These are phyloP conservation scores for Dendroctonus ponderosae DNA, from an alignment of 1,140 invertebrate species.

Conservation along the genomic window DNA sequence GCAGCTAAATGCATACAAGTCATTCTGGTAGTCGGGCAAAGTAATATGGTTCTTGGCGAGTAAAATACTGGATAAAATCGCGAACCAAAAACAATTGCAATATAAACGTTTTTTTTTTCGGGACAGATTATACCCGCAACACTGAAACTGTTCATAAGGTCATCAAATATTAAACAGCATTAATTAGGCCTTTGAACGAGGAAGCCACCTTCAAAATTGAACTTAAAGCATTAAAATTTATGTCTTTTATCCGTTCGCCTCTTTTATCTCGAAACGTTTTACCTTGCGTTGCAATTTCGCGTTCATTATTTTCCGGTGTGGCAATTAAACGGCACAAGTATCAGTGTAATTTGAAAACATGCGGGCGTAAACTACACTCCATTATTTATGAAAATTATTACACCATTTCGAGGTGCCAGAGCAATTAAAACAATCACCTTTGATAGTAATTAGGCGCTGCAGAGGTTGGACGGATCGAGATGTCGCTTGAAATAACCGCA, in stretches of 20 bases:
- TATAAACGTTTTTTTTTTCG: no score
- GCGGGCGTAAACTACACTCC: slow-evolving; percentile 13
- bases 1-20: no score
- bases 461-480: no score
- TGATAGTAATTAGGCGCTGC: neutral
- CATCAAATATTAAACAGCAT: no score
- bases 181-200: neutral
- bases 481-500: no score
- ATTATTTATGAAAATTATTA: slow-evolving; percentile 16
- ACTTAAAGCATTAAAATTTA: slow-evolving; percentile 4
- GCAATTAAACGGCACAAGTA: slow-evolving; percentile 18
- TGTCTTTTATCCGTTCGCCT: slow-evolving; percentile 4
- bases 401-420: slow-evolving; percentile 8
- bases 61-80: no score
- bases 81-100: no score
- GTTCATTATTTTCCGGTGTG: slow-evolving; percentile 10
- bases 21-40: no score
- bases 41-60: no score
- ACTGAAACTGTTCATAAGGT: no score
- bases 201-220: slow-evolving; percentile 2
- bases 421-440: slow-evolving; percentile 16
- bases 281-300: slow-evolving; percentile 6
- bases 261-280: slow-evolving; percentile 9
- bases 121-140: no score
- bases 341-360: slow-evolving; percentile 17